Conservation (phyloP, 2,888 invertebrate species). For the Vandiemenella viatica region DNA sequence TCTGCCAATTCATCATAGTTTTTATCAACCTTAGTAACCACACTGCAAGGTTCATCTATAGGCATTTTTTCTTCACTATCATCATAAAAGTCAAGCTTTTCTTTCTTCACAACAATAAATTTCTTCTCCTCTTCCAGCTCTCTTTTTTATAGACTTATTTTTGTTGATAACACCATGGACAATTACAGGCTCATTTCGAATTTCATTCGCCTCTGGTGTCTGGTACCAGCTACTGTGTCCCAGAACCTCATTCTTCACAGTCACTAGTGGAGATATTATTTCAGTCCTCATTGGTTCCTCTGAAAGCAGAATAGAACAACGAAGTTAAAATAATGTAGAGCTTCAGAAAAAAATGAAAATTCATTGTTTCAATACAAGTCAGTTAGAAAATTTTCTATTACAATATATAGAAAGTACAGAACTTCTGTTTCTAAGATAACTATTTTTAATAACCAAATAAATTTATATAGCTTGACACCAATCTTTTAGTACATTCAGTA, state of each 20-base stretch:
- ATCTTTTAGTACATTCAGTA: too few relatives aligned
- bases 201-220: conserved; percentile 1
- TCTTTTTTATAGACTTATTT: conserved; percentile 22
- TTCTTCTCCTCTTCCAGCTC: conserved; percentile 22
- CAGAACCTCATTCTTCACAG: not conserved
- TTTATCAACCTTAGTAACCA: not conserved
- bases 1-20: conserved; percentile 50
- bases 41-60: not conserved
- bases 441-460: too few relatives aligned
- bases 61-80: not conserved
- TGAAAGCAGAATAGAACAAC: too few relatives aligned
- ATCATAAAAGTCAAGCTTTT: conserved; percentile 4
- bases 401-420: too few relatives aligned
- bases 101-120: conserved; percentile 14
- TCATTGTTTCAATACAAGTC: too few relatives aligned
- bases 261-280: conserved; percentile 2
- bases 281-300: conserved; percentile 27
- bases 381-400: too few relatives aligned
- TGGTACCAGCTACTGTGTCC: conserved; percentile 1
- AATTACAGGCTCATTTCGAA: conserved; percentile 16
- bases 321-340: too few relatives aligned
- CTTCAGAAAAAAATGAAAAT: too few relatives aligned
- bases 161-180: conserved; percentile 18
- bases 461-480: too few relatives aligned
- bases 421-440: too few relatives aligned